Percentiles rank a stretch among this genome's conserved stretches.
phyloP scores from a whole-genome alignment of 1,140 invertebrate species.

The Cydia amplana region DNA sequence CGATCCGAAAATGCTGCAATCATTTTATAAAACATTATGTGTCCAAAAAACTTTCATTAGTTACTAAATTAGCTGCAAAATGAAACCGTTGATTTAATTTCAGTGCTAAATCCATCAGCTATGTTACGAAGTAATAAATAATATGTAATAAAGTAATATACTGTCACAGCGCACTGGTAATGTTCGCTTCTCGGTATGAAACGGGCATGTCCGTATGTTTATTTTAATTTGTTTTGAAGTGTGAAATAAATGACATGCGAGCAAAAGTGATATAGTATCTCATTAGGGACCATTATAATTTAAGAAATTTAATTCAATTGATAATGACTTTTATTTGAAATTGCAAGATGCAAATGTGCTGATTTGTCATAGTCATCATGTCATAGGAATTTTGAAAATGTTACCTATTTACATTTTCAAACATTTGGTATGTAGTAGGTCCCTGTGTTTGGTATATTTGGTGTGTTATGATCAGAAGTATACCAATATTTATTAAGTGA shows the following conservation, averaged over 20 bases:
- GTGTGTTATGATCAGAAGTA: no score
- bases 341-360: no score
- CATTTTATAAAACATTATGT: no score
- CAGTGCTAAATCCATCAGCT: not conserved
- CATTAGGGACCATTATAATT: not conserved
- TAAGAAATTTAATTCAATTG: no score
- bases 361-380: no score
- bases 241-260: not conserved
- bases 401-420: no score
- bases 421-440: no score
- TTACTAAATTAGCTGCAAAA: not conserved
- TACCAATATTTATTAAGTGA: no score
- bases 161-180: not conserved
- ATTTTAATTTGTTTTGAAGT: not conserved
- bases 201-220: not conserved
- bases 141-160: conserved; percentile 11
- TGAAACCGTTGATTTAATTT: not conserved
- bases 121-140: conserved; percentile 3
- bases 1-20: no score
- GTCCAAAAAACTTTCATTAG: not conserved
- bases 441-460: no score
- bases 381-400: no score
- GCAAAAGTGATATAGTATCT: not conserved
- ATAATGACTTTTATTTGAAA: no score
- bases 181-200: not conserved